Evolutionary conservation across 2,888 invertebrate genomes (phyloP), one percentile per base, ranked within the genome.

Genomic region (Blera fallax): DNA sequence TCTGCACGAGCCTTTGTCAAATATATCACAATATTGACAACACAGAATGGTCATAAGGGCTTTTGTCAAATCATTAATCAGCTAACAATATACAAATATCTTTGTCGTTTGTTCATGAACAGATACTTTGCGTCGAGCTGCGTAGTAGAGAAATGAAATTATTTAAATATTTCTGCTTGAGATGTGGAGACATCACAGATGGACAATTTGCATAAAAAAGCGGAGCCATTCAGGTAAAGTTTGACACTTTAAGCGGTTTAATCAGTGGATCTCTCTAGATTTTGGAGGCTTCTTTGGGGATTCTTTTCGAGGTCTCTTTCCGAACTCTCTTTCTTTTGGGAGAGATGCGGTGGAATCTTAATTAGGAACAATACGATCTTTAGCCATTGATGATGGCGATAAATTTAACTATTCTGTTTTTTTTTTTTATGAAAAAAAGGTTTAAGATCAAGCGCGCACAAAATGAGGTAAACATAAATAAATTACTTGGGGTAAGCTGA

Each of bases 51-150:
- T 80, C 74, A 74, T 70, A 70, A 81, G 72, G 76, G 45, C 85
- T 81, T 85, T 85, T 80, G 80, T 85, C 84, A 84, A 85, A 72
- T 60, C 74, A 85, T 85, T 85, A 85, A 85, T 85, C 85, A 81
- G 76, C 52, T 40, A 67, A 72, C 73, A 78, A 77, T 77, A 82
- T 60, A 54, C 37, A 11, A 52, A 40, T 50, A 64, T 29, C 60
- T 56, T 29, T 32, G 50, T 69, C 65, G 65, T 74, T 74, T 74
- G 45, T 34, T 76, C 65, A 45, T 18, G n/a, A n/a, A n/a, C n/a
- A 37, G 64, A 56, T 74, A 45, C 62, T 52, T 52, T 34, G 24
- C 62, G 43, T 60, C 3, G 37, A 37, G 4, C 37, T 37, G 4
- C 37, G n/a, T 50, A 2, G 54, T 50, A 45, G 18, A 65, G 70